Evolutionary conservation across 2,113 vertebrate species (phyloP).

Genomic region (Phyllostomus hastatus): DNA sequence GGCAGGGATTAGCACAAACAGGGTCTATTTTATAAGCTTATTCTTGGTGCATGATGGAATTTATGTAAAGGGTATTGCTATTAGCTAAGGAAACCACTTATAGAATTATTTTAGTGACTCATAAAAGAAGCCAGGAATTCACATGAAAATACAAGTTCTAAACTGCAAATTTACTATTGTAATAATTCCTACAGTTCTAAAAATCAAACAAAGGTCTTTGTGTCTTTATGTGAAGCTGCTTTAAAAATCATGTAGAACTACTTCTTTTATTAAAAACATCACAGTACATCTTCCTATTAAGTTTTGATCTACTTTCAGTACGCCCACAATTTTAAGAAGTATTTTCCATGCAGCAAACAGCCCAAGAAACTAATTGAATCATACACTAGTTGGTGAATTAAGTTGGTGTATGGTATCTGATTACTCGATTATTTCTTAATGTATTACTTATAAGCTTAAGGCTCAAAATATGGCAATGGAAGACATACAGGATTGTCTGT

Average conservation of each 20-base stretch:
- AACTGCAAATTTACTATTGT: not conserved
- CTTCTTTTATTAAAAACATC: not conserved
- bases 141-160: not conserved
- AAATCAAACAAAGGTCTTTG: not conserved
- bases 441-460: constrained; percentile 55
- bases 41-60: not conserved
- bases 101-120: not conserved
- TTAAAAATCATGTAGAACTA: not conserved
- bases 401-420: not conserved
- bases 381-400: constrained; percentile 30
- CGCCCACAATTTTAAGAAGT: not conserved
- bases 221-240: not conserved
- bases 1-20: not conserved
- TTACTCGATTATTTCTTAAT: constrained; percentile 50
- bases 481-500: constrained; percentile 39
- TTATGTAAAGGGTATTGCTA: not conserved
- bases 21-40: not conserved
- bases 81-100: not conserved
- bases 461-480: constrained; percentile 38
- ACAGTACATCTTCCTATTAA: not conserved
- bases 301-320: not conserved
- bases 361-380: not conserved
- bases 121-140: not conserved
- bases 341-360: constrained; percentile 4
- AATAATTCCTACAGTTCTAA: not conserved